These are phyloP conservation scores for Gallinago jamesoni DNA, from an alignment of 2,113 vertebrate genomes.

Conservation along the genomic window DNA sequence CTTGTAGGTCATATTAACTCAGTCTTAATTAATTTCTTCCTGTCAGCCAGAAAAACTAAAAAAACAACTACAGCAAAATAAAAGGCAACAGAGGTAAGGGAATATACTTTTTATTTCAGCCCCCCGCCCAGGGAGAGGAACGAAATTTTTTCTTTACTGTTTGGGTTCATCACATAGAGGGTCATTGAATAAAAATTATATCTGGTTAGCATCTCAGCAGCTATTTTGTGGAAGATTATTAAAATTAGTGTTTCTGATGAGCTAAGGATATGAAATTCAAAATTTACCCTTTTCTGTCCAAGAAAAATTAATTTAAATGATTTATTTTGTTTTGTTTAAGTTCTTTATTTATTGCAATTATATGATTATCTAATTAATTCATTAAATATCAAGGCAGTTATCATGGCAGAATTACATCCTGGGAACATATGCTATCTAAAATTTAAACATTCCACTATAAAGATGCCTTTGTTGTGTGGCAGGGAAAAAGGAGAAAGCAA, in stretches of 20 bases:
- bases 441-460: not conserved
- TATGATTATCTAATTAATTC: conserved; percentile 69
- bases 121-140: not conserved
- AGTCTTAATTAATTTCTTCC: not conserved
- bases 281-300: not conserved
- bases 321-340: conserved; percentile 16
- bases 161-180: not conserved
- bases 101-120: not conserved
- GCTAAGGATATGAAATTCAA: not conserved
- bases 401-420: conserved; percentile 47
- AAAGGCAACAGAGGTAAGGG: not conserved
- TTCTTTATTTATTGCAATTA: conserved; percentile 53
- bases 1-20: not conserved
- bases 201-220: not conserved
- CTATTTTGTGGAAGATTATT: not conserved
- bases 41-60: not conserved
- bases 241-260: not conserved
- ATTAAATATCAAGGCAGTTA: conserved; percentile 60
- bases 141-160: not conserved
- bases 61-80: too few species aligned
- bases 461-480: not conserved
- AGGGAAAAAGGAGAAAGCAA: not conserved
- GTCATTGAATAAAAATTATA: not conserved
- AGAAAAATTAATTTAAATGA: not conserved
- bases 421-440: not conserved